phyloP scores from a whole-genome alignment of 2,888 invertebrate species.

The Drosophila phalerata region DNA sequence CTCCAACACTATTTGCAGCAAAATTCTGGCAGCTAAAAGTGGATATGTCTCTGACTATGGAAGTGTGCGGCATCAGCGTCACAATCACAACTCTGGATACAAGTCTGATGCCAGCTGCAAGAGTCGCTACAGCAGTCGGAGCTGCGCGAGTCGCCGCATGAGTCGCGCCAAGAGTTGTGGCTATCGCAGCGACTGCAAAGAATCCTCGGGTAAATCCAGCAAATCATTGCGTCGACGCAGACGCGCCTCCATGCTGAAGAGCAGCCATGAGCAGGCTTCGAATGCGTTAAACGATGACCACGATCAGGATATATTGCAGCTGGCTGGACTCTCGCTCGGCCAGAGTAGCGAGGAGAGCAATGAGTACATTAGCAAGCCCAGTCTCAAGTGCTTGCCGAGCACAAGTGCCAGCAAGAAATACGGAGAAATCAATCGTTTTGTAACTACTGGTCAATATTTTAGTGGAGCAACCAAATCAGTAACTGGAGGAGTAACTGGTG shows the following conservation, averaged over 20 bases:
- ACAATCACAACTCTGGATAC: conserved; percentile 86
- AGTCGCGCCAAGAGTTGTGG: conserved; percentile 86
- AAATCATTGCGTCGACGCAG: conserved; percentile 83
- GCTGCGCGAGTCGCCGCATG: conserved; percentile 87
- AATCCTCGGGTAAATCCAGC: conserved; percentile 75
- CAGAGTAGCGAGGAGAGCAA: conserved; percentile 86
- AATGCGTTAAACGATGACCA: conserved; percentile 83
- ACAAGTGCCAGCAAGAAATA: conserved; percentile 84
- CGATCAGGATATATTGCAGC: conserved; percentile 87
- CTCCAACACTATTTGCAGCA: conserved; percentile 85
- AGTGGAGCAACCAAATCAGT: conserved; percentile 58
- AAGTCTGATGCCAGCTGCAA: conserved; percentile 88
- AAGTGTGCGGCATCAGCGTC: conserved; percentile 73
- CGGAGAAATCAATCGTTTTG: conserved; percentile 85
- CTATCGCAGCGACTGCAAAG: conserved; percentile 83
- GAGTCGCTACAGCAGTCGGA: conserved; percentile 87
- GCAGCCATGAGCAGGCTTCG: conserved; percentile 85
- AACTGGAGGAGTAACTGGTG: conserved; percentile 33
- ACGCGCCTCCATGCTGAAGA: conserved; percentile 69
- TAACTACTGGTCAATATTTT: conserved; percentile 86
- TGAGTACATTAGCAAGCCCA: conserved; percentile 83
- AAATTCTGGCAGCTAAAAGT: conserved; percentile 84
- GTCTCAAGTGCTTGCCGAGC: conserved; percentile 79
- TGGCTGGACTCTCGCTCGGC: conserved; percentile 87
- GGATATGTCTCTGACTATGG: conserved; percentile 89